Evolutionary conservation across 2,113 vertebrate species (phyloP), one percentile per base, ranked within the genome.

Genomic region (Chitala chitala): DNA sequence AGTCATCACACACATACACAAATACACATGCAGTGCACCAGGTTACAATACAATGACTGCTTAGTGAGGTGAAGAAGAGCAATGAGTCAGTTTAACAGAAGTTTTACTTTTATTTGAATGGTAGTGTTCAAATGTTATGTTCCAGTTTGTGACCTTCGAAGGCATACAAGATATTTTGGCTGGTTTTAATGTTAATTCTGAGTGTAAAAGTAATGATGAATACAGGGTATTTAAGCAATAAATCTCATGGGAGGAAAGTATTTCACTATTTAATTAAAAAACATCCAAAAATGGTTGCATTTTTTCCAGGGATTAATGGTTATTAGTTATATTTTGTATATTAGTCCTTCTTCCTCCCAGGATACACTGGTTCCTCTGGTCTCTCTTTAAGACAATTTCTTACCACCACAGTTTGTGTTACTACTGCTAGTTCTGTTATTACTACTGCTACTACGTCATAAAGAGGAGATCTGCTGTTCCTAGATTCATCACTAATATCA

Each of bases 401-500:
- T 42, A 46, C 42, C 29, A 5, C 64, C 26, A 66, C 64, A 40
- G 15, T 26, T 44, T 24, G 36, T 65, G 64, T 38, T 68, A 68
- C 42, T 68, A 68, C 64, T 68, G 64, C 64, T 68, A 46, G 22
- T 68, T 24, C 24, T 26, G 46, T n/a, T 65, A n/a, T n/a, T 51
- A 51, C 12, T 8, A 51, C 20, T 51, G 12, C 20, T 51, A 51
- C 48, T 68, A 68, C 29, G 33, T 63, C 59, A 63, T 20, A 38
- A 24, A 72, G n/a, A n/a, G n/a, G n/a, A n/a, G n/a, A n/a, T n/a
- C 64, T 68, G 38, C 64, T 68, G 42, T 48, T 68, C 42, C n/a
- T 65, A 65, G 63, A 42, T 65, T 22, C 63, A 68, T 68, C 46
- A n/a, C 22, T 48, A 68, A 68, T 46, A 22, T 46, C 64, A 68